Base-by-base conservation (phyloP, 2,113 vertebrate genomes). In the Ammospiza caudacuta region DNA sequence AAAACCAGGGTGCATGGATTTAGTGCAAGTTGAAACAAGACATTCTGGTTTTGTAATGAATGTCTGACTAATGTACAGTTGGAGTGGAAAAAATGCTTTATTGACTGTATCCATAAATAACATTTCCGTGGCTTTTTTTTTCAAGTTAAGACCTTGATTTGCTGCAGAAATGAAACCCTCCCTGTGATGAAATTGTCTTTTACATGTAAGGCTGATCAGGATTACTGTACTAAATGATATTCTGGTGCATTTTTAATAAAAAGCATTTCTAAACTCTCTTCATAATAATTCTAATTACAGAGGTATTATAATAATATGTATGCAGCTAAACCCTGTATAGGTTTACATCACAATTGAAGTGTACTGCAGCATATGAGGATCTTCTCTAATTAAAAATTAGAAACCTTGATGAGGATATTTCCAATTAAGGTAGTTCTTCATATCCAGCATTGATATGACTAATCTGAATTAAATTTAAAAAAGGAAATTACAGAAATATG, bases 121-220 rank as follows among this genome's bases (percentile, higher is more conserved):
- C 4, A 19, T 41, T 49, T 9, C 6, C 1, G 0, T 0, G 5
- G 5, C 7, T 31, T 61, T 46, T 58, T 33, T 37, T 47, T 33
- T 22, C 15, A 46, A 46, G 11, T 25, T 13, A 37, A 51, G 29
- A 78, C 29, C n/a, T 61, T 69, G 23, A 43, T 85, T 85, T 88
- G 5, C 21, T 41, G 58, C 18, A 39, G 12, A 85, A 85, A 68
- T 54, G 23, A 79, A 84, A 85, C 44, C 35, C 44, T 68, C 5
- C 15, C 27, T 83, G 22, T 69, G 54, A 69, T 29, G 77, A 57
- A 85, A 80, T 28, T 35, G 21, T 37, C 17, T 69, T 83, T 68
- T 83, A 47, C 1, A 1, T 35, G 6, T 28, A 8, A 73, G 43
- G 5, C 23, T 83, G 14, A 46, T 69, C 33, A 81, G 16, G 59